These are phyloP conservation scores for Aphidoletes aphidimyza DNA, from an alignment of 2,888 invertebrate species.

Conservation along the genomic window DNA sequence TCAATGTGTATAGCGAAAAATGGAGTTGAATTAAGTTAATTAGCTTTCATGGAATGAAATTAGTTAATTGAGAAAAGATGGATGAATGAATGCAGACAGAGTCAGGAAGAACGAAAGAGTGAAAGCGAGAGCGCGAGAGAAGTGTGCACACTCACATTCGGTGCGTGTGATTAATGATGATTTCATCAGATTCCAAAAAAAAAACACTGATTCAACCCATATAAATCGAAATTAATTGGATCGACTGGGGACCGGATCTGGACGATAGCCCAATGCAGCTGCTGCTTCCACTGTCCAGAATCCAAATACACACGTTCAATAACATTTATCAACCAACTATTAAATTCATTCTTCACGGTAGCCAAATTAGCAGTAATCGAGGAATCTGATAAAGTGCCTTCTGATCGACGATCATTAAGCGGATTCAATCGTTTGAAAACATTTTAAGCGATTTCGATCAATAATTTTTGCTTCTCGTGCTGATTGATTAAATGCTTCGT, in stretches of 20 bases:
- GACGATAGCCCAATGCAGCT: no score
- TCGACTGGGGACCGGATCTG: not conserved
- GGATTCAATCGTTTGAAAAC: no score
- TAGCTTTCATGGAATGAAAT: conserved; percentile 20
- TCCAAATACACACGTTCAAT: no score
- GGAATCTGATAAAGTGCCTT: no score
- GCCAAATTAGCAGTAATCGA: not conserved
- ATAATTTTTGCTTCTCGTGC: no score
- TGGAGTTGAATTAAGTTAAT: conserved; percentile 39
- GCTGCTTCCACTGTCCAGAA: no score
- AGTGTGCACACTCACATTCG: conserved; percentile 26
- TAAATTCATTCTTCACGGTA: not conserved
- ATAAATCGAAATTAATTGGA: conserved; percentile 7
- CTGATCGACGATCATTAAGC: no score
- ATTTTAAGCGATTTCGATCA: no score
- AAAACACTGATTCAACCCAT: not conserved
- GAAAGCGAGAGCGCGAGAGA: no score
- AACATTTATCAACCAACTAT: no score
- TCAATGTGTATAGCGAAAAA: conserved; percentile 39
- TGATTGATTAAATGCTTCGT: no score
- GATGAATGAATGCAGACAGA: not conserved
- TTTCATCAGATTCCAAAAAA: not conserved
- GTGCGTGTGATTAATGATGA: not conserved
- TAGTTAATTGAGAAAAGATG: conserved; percentile 25
- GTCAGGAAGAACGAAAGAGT: not conserved